Evolutionary conservation across 1,140 invertebrate species (phyloP).

Genomic region (Eriocheir sinensis): DNA sequence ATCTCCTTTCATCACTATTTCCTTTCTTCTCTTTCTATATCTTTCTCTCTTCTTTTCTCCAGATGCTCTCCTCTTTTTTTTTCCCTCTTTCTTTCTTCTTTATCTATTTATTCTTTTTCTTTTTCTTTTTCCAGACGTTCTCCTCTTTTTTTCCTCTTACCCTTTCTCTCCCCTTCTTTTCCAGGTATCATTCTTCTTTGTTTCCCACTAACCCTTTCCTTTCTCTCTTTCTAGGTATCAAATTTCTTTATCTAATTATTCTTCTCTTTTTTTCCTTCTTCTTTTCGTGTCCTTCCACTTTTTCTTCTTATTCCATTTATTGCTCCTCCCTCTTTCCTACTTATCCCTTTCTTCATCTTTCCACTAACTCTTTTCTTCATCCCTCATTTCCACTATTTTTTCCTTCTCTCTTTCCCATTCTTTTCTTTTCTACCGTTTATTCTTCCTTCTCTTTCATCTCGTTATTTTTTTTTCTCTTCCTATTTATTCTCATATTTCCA

Average conservation of each 20-base stretch:
- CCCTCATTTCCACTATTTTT: not conserved
- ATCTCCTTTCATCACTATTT: not conserved
- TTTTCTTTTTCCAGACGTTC: too few species aligned
- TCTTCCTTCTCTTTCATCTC: not conserved
- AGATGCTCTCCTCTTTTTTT: not conserved
- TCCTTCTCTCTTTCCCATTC: too few species aligned
- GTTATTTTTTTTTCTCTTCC: not conserved
- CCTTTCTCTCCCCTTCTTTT: not conserved
- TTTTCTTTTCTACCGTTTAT: too few species aligned
- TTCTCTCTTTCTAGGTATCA: not conserved
- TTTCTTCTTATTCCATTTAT: not conserved
- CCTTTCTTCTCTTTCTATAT: not conserved
- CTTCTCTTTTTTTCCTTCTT: not conserved
- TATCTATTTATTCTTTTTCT: not conserved
- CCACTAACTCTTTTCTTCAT: too few species aligned
- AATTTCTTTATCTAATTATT: not conserved
- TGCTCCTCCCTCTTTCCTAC: not conserved
- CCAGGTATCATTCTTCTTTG: not conserved
- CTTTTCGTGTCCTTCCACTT: not conserved
- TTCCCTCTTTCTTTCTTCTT: not conserved
- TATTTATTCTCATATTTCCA: not conserved
- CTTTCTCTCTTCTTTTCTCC: not conserved
- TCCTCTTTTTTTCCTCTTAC: not conserved
- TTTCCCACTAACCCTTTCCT: not conserved
- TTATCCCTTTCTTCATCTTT: too few species aligned